Percentiles rank a stretch among this genome's conserved stretches.
phyloP scores from a whole-genome alignment of 2,888 invertebrate species.

The Zygaena filipendulae region DNA sequence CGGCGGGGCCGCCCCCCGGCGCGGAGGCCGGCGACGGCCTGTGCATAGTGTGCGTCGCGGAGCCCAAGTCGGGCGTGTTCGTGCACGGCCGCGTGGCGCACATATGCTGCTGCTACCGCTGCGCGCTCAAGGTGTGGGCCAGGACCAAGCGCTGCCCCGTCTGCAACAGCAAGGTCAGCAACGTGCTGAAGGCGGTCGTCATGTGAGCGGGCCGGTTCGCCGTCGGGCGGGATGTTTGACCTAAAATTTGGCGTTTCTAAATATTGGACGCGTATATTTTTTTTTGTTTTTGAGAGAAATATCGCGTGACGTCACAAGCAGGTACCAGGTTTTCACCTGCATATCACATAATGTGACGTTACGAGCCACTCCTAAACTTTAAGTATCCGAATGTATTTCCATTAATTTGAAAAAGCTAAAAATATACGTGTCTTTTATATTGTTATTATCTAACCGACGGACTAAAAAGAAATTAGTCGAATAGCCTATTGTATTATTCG shows the following conservation, averaged over 20 bases:
- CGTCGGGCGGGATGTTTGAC: background rate
- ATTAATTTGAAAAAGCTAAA: too few species aligned
- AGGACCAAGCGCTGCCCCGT: constrained; percentile 73
- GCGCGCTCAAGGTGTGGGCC: constrained; percentile 74
- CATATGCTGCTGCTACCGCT: constrained; percentile 77
- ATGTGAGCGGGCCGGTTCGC: constrained; percentile 34
- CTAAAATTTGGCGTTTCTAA: background rate
- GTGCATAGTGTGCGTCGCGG: constrained; percentile 72
- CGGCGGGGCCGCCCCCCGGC: background rate
- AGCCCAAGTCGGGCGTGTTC: constrained; percentile 75
- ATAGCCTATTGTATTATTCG: too few species aligned
- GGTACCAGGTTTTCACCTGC: too few species aligned
- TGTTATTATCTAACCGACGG: too few species aligned
- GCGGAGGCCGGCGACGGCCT: constrained; percentile 18
- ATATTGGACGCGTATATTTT: too few species aligned
- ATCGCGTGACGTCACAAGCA: too few species aligned
- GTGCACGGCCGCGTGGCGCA: constrained; percentile 75
- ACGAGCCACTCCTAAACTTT: too few species aligned
- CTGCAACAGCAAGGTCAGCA: constrained; percentile 75
- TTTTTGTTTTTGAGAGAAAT: too few species aligned
- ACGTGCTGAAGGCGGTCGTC: constrained; percentile 71
- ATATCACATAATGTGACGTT: too few species aligned
- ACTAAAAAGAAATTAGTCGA: too few species aligned
- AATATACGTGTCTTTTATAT: too few species aligned
- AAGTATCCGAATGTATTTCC: too few species aligned